These are phyloP conservation scores for Eolophus roseicapilla DNA, from an alignment of 2,113 vertebrate species.

Conservation along the genomic window DNA sequence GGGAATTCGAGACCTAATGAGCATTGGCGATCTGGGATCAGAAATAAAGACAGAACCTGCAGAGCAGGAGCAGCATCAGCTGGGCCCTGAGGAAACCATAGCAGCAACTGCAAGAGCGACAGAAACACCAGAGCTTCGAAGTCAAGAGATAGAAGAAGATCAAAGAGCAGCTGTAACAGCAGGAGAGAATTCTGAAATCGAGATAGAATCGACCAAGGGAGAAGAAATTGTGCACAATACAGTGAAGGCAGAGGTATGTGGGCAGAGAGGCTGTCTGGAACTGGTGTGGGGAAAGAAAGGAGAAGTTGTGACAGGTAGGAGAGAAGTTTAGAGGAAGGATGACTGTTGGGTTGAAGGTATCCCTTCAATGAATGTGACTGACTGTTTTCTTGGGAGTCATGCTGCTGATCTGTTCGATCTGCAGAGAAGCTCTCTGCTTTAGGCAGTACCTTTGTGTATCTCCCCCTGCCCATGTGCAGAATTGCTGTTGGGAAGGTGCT, in stretches of 20 bases:
- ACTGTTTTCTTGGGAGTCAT: slow-evolving; percentile 31
- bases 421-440: background rate
- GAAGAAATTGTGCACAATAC: slow-evolving; percentile 62
- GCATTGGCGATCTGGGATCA: slow-evolving; percentile 69
- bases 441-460: slow-evolving; percentile 14
- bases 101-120: slow-evolving; percentile 48
- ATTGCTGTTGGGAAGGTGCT: slow-evolving; percentile 30
- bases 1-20: slow-evolving; percentile 74
- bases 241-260: slow-evolving; percentile 79
- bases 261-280: slow-evolving; percentile 23
- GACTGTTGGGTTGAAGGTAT: slow-evolving; percentile 38
- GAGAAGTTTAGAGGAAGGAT: slow-evolving; percentile 36
- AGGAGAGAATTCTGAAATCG: slow-evolving; percentile 68
- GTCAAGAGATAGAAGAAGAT: slow-evolving; percentile 72
- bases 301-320: slow-evolving; percentile 42
- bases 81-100: slow-evolving; percentile 62
- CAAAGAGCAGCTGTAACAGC: slow-evolving; percentile 37
- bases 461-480: background rate
- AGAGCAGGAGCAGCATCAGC: slow-evolving; percentile 72
- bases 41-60: slow-evolving; percentile 77
- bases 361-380: slow-evolving; percentile 2
- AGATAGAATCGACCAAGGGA: slow-evolving; percentile 61
- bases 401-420: slow-evolving; percentile 20
- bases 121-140: slow-evolving; percentile 73
- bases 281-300: slow-evolving; percentile 18